Evolutionary conservation across 1,140 invertebrate genomes (phyloP).

Genomic region (Pseudomyrmex gracilis): DNA sequence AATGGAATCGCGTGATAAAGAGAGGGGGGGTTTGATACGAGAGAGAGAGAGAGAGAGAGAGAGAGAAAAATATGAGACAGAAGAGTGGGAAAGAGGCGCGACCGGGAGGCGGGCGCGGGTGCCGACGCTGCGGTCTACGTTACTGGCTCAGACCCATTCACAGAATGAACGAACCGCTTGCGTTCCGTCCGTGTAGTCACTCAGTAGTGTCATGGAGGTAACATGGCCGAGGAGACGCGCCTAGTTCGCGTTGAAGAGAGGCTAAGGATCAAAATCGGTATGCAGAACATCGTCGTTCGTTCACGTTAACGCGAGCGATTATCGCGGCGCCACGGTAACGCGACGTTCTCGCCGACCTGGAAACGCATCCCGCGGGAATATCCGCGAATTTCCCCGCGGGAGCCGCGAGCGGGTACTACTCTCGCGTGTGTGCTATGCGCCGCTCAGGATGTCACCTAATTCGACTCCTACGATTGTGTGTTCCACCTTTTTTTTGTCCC

Average conservation of each 20-base stretch:
- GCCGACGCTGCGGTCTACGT: slow-evolving; percentile 52
- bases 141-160: slow-evolving; percentile 82
- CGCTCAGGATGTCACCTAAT: slow-evolving; percentile 72
- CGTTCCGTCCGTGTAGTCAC: slow-evolving; percentile 83
- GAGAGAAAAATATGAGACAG: too few relatives aligned
- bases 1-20: slow-evolving; percentile 42
- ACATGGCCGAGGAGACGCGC: slow-evolving; percentile 94
- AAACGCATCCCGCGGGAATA: not conserved
- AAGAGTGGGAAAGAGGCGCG: too few relatives aligned
- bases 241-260: slow-evolving; percentile 94
- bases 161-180: slow-evolving; percentile 83
- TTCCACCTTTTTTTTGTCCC: slow-evolving; percentile 45
- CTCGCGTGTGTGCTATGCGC: slow-evolving; percentile 41
- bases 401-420: slow-evolving; percentile 14
- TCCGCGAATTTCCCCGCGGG: not conserved
- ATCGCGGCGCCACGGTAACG: too few relatives aligned
- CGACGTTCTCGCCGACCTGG: not conserved
- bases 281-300: slow-evolving; percentile 38
- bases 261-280: slow-evolving; percentile 95
- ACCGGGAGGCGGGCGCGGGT: slow-evolving; percentile 10
- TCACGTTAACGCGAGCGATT: not conserved
- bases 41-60: not conserved
- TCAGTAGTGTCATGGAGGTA: slow-evolving; percentile 89
- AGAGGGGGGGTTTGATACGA: not conserved
- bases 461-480: slow-evolving; percentile 61